These are phyloP conservation scores for Gasterosteus nipponicus DNA, from an alignment of 2,113 vertebrate species.

Conservation along the genomic window DNA sequence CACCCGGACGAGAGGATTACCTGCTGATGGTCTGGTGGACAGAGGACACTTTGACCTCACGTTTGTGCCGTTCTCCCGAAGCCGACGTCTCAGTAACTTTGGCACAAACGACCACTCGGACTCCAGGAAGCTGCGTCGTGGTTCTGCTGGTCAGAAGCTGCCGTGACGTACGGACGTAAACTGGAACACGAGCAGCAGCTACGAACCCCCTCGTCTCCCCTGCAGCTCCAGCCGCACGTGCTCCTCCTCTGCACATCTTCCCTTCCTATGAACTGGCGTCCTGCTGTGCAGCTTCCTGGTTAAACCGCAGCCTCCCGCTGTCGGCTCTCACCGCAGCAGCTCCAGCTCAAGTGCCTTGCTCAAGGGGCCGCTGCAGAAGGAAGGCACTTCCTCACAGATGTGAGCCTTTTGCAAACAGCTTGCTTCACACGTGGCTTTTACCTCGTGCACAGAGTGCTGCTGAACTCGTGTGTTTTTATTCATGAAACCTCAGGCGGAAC, in stretches of 20 bases:
- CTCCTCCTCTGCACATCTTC: not conserved
- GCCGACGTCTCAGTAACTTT: no score
- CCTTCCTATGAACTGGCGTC: constrained; percentile 3
- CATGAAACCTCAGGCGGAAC: constrained; percentile 23
- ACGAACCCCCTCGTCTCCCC: no score
- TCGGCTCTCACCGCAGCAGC: constrained; percentile 1
- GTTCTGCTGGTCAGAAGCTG: no score
- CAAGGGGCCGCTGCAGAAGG: constrained; percentile 27
- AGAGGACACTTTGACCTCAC: not conserved
- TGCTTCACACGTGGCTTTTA: constrained; percentile 37
- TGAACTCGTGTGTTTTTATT: constrained; percentile 60
- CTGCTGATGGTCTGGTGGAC: not conserved
- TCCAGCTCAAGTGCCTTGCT: constrained; percentile 47
- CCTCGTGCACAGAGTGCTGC: constrained; percentile 8
- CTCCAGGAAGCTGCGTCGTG: no score
- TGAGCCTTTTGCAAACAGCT: not conserved
- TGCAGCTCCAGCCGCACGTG: constrained; percentile 19
- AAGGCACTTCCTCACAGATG: not conserved
- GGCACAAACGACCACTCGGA: not conserved
- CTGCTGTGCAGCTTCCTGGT: constrained; percentile 44
- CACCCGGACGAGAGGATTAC: not conserved
- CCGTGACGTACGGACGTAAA: no score
- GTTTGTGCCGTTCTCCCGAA: not conserved
- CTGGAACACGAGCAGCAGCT: no score
- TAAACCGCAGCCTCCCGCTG: constrained; percentile 30